Conservation (phyloP, 2,113 vertebrate species). For the Glaucomys volans region DNA sequence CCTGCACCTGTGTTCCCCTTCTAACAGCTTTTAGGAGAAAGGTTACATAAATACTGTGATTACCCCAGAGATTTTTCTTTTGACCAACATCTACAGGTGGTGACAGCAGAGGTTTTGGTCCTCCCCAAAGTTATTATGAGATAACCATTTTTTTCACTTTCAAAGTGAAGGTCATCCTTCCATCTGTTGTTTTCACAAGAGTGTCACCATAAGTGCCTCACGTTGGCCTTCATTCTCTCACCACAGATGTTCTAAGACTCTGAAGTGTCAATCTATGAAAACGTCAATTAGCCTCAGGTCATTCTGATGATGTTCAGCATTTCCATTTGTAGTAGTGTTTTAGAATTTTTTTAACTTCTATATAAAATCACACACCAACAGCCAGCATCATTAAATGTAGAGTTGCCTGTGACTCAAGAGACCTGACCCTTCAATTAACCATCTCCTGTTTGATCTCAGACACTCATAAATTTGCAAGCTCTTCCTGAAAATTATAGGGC, state of each 20-base stretch:
- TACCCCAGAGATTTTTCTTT: neutral
- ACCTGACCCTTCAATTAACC: neutral
- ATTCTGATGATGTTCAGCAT: neutral
- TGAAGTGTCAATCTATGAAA: neutral
- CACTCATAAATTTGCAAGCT: neutral
- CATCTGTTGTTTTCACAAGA: neutral
- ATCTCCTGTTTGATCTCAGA: neutral
- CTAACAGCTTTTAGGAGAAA: neutral
- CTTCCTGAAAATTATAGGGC: slow-evolving; percentile 3
- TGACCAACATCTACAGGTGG: neutral
- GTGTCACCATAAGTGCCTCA: neutral
- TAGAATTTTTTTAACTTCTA: slow-evolving; percentile 5
- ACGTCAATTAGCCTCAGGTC: neutral
- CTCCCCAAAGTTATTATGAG: neutral
- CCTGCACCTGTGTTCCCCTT: no score
- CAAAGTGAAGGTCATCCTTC: neutral
- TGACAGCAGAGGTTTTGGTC: neutral
- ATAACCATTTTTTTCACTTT: neutral
- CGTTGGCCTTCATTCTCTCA: neutral
- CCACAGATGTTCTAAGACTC: neutral
- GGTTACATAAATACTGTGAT: neutral
- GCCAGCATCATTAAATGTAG: neutral
- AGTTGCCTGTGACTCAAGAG: neutral
- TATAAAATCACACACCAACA: slow-evolving; percentile 21
- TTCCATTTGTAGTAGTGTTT: slow-evolving; percentile 43